Base-by-base conservation (phyloP, 1,140 invertebrate species). In the Dreissena rostriformis region DNA sequence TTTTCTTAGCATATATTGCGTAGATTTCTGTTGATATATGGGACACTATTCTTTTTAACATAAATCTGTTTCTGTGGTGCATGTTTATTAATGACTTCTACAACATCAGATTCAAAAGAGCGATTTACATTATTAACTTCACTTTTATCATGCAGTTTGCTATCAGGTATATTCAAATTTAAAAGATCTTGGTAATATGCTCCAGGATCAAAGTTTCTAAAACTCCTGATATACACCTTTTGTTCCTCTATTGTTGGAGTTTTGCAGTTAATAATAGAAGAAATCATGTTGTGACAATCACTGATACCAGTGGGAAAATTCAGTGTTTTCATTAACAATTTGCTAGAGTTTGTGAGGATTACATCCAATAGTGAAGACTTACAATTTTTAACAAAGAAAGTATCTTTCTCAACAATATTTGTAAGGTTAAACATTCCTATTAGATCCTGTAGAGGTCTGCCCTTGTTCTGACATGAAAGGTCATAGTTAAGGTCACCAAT, bases 261-360 rank as follows among this genome's bases (percentile, higher is more conserved):
- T 19, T n/a, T n/a, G 74, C 22, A 67, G 67, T 67, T 75, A 15
- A 75, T 67, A 6, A 75, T 72, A 28, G 61, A 53, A 68, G 68
- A 67, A 49, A 82, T 75, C 80, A 82, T 82, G 67, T 75, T 82
- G 52, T 82, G 80, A 67, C 80, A 82, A 51, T 82, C 79, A 53
- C 72, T 82, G 15, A 81, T 72, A 19, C 78, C 68, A 72, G 78
- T 73, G n/a, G 68, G 19, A 72, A 73, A 72, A 29, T 63, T 75
- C n/a, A 82, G 26, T 10, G 61, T 63, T 75, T 51, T 75, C 8
- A 75, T 12, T 55, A 28, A 82, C 14, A 67, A 6, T 1, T n/a
- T 57, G 63, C 67, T 82, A 28, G 0, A 29, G 22, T 76, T 76
- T 19, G 73, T 76, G 12, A 76, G 29, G 29, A 76, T 17, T 24